Conservation (phyloP, 2,888 invertebrate genomes). For the Ramazzottius varieornatus region DNA sequence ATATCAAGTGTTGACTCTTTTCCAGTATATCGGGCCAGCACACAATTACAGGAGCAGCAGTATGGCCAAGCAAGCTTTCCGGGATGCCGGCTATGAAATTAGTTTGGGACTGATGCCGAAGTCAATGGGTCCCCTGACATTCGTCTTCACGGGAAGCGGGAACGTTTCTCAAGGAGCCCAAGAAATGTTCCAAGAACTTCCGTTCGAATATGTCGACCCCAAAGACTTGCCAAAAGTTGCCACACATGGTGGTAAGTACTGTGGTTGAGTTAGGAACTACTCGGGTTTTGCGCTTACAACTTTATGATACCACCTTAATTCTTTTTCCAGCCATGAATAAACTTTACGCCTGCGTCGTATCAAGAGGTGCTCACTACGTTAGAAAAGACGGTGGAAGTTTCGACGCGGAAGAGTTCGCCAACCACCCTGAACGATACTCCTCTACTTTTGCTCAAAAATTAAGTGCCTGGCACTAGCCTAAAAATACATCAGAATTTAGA, state of each 20-base stretch:
- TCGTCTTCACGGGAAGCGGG: constrained; percentile 90
- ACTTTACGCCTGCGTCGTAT: constrained; percentile 81
- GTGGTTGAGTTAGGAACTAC: background rate
- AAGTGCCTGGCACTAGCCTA: constrained; percentile 8
- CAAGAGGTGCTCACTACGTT: constrained; percentile 70
- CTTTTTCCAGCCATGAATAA: constrained; percentile 52
- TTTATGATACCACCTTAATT: background rate
- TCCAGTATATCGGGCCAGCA: constrained; percentile 75
- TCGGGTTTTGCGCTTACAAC: too few relatives aligned
- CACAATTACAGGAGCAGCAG: constrained; percentile 94
- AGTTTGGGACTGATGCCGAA: constrained; percentile 82
- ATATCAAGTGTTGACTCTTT: too few relatives aligned
- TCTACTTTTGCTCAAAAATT: constrained; percentile 81
- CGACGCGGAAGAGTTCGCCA: constrained; percentile 63
- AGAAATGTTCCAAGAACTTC: constrained; percentile 70
- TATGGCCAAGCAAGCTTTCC: constrained; percentile 83
- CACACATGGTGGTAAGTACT: constrained; percentile 65
- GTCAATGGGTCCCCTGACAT: constrained; percentile 82
- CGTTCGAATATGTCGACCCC: constrained; percentile 86
- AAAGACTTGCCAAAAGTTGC: constrained; percentile 80
- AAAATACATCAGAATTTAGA: background rate
- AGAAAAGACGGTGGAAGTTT: constrained; percentile 74
- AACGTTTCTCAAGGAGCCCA: constrained; percentile 63
- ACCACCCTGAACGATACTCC: constrained; percentile 69
- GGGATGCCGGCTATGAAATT: constrained; percentile 97